Base-by-base conservation (phyloP, 2,888 invertebrate genomes). In the Lepidochrysops patricia region DNA sequence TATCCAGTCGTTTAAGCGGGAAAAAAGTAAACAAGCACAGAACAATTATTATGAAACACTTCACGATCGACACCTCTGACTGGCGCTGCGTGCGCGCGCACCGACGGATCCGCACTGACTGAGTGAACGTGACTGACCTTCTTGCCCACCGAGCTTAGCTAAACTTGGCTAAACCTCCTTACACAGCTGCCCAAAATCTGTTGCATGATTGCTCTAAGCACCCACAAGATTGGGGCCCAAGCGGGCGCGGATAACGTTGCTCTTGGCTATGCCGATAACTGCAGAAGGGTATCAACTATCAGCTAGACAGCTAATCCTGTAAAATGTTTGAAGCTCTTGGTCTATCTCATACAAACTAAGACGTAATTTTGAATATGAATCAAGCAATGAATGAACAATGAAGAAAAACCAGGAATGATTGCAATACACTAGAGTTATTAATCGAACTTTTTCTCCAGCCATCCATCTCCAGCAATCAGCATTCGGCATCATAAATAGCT, bases 51-150 rank as follows among this genome's bases (percentile, higher is more conserved):
- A 77, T 77, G 76, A 79, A 82, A 82, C 86, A 86, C 86, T 75
- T 75, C 84, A 83, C 83, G 76, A 74, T 72, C 74, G 78, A 75
- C 81, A 78, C 76, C 70, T 77, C 83, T 80, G 80, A 80, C 77
- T 77, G 77, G 77, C 66, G 65, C 66, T 64, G 72, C 85, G 78
- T 87, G 86, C 84, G 84, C 79, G 65, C 71, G 75, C 86, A 82
- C 75, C 72, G 79, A 66, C 72, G 74, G 83, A 82, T 83, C 82
- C 81, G 81, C 84, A 83, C 84, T 80, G 75, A 87, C 87, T 85
- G 60, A 61, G 85, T 84, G 86, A 86, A 85, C 80, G 86, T 82
- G 35, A 72, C 75, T 84, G 85, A 84, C 87, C 87, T 87, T 86
- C 82, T 84, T 81, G 79, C 85, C 84, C 78, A 85, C 82, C 68